A percentile compares a stretch with the other conserved stretches of the same genome.
These are phyloP conservation scores for Lithophane leautieri DNA, from an alignment of 2,888 invertebrate species.

Conservation along the genomic window DNA sequence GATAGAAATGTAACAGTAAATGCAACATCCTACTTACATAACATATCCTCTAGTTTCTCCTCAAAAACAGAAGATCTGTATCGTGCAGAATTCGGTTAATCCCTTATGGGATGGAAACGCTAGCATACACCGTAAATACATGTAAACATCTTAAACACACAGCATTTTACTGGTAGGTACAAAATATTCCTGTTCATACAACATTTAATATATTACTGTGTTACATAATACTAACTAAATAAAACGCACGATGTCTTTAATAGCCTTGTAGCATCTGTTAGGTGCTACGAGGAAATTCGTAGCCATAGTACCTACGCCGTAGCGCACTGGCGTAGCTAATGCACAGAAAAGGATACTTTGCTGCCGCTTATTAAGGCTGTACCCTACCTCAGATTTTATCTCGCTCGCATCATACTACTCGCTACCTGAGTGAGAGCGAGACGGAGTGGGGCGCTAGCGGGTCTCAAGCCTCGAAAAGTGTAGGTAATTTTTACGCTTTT, in stretches of 20 bases:
- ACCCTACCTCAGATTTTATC: too few species aligned
- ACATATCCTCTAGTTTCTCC: not conserved
- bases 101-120: not conserved
- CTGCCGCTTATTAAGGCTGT: not conserved
- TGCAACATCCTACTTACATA: not conserved
- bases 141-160: slow-evolving; percentile 1
- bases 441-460: too few species aligned
- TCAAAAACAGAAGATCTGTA: not conserved
- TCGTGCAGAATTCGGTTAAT: not conserved
- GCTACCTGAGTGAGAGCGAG: too few species aligned
- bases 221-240: not conserved
- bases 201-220: not conserved
- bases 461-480: too few species aligned
- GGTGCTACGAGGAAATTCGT: slow-evolving; percentile 41
- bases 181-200: not conserved
- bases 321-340: not conserved
- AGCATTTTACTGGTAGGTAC: too few species aligned
- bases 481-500: too few species aligned
- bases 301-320: slow-evolving; percentile 40
- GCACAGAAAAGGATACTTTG: not conserved
- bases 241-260: not conserved
- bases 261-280: not conserved
- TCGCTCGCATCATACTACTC: too few species aligned
- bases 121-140: not conserved
- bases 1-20: not conserved